Conservation (phyloP, 2,797 vertebrate species). For the Propithecus perrieri region DNA sequence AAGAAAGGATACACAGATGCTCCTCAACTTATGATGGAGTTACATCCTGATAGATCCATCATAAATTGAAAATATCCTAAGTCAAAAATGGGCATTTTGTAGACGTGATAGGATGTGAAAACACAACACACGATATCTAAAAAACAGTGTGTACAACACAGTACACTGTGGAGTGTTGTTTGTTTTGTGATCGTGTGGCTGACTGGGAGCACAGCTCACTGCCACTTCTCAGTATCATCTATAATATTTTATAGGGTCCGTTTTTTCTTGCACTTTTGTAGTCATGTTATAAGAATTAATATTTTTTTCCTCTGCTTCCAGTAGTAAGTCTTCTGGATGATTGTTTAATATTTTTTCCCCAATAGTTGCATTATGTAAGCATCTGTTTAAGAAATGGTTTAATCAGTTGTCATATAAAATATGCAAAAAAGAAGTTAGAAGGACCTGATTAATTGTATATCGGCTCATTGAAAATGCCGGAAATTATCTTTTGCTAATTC, state of each 20-base stretch:
- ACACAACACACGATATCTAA: background rate
- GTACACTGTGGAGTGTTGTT: background rate
- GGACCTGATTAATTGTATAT: background rate
- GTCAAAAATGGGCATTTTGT: background rate
- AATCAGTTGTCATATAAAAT: background rate
- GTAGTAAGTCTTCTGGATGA: background rate
- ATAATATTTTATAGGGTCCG: background rate
- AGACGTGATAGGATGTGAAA: background rate
- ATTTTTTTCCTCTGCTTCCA: background rate
- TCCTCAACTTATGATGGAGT: background rate
- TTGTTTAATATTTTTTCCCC: background rate
- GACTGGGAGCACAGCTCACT: background rate
- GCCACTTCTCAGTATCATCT: background rate
- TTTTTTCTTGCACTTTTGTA: background rate
- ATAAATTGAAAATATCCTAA: background rate
- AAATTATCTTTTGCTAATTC: background rate
- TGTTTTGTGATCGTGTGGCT: background rate
- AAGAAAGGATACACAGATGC: background rate
- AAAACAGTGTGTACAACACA: background rate
- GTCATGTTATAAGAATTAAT: background rate
- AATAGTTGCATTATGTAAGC: background rate
- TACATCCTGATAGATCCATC: background rate
- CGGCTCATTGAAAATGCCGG: background rate
- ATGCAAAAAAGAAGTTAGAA: background rate
- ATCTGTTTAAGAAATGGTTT: slow-evolving; percentile 13